Percentiles rank a stretch among this genome's conserved stretches.
Conservation (phyloP, 1,140 invertebrate genomes). For the Dreissena rostriformis region DNA sequence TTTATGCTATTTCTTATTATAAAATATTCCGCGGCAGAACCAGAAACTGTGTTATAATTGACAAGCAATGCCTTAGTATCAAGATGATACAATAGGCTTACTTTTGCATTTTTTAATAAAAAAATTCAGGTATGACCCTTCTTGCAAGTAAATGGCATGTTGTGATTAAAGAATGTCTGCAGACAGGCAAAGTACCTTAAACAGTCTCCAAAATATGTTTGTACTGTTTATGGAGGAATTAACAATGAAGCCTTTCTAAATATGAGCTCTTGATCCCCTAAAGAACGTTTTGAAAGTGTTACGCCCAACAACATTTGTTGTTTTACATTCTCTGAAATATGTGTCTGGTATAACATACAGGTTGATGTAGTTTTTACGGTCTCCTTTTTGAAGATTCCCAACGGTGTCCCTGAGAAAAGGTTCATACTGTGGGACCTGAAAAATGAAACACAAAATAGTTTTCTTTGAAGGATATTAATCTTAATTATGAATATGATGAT, state of each 20-base stretch:
- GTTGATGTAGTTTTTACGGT: neutral
- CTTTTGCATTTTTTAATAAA: neutral
- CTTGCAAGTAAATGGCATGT: too few relatives aligned
- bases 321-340: neutral
- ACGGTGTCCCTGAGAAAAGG: slow-evolving; percentile 22
- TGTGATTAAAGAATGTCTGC: too few relatives aligned
- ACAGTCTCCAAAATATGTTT: too few relatives aligned
- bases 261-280: neutral
- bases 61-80: neutral
- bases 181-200: too few relatives aligned
- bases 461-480: neutral
- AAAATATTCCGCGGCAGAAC: neutral
- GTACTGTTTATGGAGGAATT: too few relatives aligned
- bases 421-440: neutral
- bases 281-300: neutral
- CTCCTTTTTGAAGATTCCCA: slow-evolving; percentile 31
- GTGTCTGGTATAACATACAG: slow-evolving; percentile 10
- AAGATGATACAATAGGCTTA: neutral
- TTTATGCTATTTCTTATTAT: too few relatives aligned
- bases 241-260: neutral
- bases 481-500: too few relatives aligned
- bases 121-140: neutral
- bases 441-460: neutral
- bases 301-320: too few relatives aligned
- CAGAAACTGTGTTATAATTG: neutral